Conservation (phyloP, 2,888 invertebrate species). For the Trichopoda pennipes region DNA sequence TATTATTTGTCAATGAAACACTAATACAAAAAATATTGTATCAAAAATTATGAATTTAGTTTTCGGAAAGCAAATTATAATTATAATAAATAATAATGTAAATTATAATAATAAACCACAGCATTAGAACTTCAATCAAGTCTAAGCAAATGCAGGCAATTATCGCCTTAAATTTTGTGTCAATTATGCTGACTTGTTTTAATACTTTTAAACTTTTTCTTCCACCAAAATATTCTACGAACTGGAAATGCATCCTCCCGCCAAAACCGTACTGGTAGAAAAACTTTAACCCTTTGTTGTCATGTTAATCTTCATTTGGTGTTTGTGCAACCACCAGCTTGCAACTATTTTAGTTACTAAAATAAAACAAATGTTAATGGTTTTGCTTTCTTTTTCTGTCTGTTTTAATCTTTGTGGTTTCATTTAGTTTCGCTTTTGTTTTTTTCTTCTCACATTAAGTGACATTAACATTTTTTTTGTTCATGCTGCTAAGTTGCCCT, state of each 20-base stretch:
- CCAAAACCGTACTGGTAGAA: background rate
- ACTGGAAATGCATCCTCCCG: background rate
- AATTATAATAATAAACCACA: too few species aligned
- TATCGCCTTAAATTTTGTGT: too few species aligned
- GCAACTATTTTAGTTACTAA: slow-evolving; percentile 15
- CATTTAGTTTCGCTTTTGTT: background rate
- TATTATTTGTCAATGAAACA: too few species aligned
- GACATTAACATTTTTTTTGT: slow-evolving; percentile 26
- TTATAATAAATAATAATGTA: too few species aligned
- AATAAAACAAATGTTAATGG: slow-evolving; percentile 3
- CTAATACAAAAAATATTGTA: too few species aligned
- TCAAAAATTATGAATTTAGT: too few species aligned
- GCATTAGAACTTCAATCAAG: too few species aligned
- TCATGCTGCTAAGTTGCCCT: slow-evolving; percentile 24
- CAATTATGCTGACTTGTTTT: too few species aligned
- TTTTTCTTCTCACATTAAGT: slow-evolving; percentile 15
- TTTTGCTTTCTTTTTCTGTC: slow-evolving; percentile 20
- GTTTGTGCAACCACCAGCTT: slow-evolving; percentile 15
- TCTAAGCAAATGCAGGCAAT: too few species aligned
- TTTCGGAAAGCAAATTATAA: too few species aligned
- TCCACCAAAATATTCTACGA: background rate
- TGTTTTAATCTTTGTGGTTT: background rate
- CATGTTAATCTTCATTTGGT: slow-evolving; percentile 43
- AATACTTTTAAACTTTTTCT: background rate
- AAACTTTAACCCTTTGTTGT: slow-evolving; percentile 10